Conservation (phyloP, 1,140 invertebrate species). For the Mesaphorura yosii region DNA sequence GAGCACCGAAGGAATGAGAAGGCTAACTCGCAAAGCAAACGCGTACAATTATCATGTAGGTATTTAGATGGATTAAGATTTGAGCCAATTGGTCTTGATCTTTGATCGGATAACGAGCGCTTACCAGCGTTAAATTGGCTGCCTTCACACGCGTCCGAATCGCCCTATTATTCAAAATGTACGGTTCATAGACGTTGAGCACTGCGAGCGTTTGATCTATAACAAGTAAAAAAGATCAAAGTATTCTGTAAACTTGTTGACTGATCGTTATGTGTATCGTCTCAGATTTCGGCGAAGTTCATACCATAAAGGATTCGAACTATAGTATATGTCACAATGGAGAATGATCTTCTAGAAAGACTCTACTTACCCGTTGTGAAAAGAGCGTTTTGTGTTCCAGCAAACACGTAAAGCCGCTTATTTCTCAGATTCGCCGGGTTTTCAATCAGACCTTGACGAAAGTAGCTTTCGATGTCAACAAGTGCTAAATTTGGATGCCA, state of each 20-base stretch:
- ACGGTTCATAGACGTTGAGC: conserved; percentile 16
- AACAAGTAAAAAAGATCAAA: conserved; percentile 16
- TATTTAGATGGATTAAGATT: background rate
- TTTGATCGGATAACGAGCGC: too few relatives aligned
- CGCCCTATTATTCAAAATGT: conserved; percentile 7
- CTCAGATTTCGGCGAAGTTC: too few relatives aligned
- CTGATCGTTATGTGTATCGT: too few relatives aligned
- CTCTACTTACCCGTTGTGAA: background rate
- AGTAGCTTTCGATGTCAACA: conserved; percentile 15
- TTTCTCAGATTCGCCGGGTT: conserved; percentile 12
- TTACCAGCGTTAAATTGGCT: conserved; percentile 18
- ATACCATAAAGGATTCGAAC: too few relatives aligned
- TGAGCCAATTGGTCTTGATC: too few relatives aligned
- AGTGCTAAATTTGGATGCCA: conserved; percentile 14
- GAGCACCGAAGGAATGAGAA: conserved; percentile 5
- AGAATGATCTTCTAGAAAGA: background rate
- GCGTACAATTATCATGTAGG: background rate
- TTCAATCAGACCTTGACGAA: conserved; percentile 16
- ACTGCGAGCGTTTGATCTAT: conserved; percentile 21
- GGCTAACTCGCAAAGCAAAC: conserved; percentile 8
- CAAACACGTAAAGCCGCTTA: conserved; percentile 22
- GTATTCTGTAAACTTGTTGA: too few relatives aligned
- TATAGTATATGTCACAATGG: too few relatives aligned
- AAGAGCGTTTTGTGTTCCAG: conserved; percentile 12
- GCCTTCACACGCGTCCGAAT: conserved; percentile 18